Percentiles rank a stretch among this genome's conserved stretches.
phyloP scores from a whole-genome alignment of 2,888 invertebrate genomes.

The Lasioglossum villosulum region DNA sequence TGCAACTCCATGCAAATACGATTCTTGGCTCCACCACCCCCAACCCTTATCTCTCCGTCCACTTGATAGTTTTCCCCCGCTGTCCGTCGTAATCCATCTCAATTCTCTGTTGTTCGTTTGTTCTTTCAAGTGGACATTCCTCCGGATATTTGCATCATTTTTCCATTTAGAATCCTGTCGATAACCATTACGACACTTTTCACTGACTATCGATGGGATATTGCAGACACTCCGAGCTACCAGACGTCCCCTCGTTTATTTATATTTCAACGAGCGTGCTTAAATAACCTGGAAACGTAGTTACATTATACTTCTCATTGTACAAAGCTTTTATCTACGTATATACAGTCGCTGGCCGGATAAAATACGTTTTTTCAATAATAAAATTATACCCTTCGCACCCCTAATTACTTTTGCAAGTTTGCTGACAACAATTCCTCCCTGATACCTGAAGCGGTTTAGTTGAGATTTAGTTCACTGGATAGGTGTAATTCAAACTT shows the following conservation, averaged over 20 bases:
- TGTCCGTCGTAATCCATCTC: constrained; percentile 18
- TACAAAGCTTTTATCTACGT: too few species aligned
- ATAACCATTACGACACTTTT: background rate
- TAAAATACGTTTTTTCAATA: too few species aligned
- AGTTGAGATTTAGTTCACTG: too few species aligned
- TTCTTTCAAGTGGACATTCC: constrained; percentile 14
- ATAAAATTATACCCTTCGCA: too few species aligned
- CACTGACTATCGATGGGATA: background rate
- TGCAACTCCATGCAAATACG: constrained; percentile 69
- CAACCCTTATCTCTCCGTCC: constrained; percentile 29
- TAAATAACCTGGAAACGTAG: background rate
- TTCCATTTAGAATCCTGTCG: constrained; percentile 17
- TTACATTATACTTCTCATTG: too few species aligned
- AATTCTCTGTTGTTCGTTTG: constrained; percentile 11
- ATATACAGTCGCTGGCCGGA: too few species aligned
- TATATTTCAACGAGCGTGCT: background rate
- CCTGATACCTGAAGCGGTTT: too few species aligned
- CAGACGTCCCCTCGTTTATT: background rate
- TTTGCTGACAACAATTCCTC: too few species aligned
- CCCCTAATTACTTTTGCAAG: too few species aligned
- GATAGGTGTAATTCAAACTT: too few species aligned
- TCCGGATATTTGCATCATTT: constrained; percentile 31
- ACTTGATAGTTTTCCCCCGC: constrained; percentile 10
- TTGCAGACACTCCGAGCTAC: background rate
- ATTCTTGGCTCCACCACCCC: constrained; percentile 35